Conservation (phyloP, 2,888 invertebrate genomes). For the Apamea sordens region DNA sequence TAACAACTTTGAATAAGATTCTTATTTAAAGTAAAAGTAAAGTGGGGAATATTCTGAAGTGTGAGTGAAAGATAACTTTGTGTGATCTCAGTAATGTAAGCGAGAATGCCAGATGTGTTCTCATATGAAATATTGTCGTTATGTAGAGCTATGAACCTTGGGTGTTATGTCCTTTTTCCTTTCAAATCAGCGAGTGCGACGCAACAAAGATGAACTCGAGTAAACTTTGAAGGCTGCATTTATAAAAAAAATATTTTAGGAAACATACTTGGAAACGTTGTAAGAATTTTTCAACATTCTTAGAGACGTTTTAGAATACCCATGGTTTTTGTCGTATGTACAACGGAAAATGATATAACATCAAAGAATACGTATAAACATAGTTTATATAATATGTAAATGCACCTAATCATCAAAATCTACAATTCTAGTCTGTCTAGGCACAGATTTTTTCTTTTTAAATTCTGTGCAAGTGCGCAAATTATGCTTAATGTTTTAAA, state of each 20-base stretch:
- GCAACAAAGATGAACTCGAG: background rate
- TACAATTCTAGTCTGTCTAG: background rate
- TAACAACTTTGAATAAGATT: background rate
- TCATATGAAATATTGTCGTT: constrained; percentile 16
- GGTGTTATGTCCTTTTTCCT: background rate
- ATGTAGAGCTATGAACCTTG: background rate
- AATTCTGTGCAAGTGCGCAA: constrained; percentile 8
- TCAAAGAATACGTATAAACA: background rate
- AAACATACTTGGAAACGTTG: background rate
- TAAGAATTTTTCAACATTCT: background rate
- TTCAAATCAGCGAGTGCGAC: background rate
- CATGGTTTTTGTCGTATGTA: background rate
- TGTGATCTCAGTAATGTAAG: constrained; percentile 31
- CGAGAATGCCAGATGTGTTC: constrained; percentile 37
- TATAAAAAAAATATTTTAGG: background rate
- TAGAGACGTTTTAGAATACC: no score
- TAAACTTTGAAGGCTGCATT: background rate
- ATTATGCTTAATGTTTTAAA: constrained; percentile 27
- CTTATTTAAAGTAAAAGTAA: background rate
- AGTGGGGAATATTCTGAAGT: background rate
- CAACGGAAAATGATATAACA: background rate
- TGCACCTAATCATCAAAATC: background rate
- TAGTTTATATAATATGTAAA: background rate
- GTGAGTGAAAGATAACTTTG: background rate
- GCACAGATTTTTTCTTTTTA: background rate